Conservation (phyloP, 2,113 vertebrate species). For the Alces alces region DNA sequence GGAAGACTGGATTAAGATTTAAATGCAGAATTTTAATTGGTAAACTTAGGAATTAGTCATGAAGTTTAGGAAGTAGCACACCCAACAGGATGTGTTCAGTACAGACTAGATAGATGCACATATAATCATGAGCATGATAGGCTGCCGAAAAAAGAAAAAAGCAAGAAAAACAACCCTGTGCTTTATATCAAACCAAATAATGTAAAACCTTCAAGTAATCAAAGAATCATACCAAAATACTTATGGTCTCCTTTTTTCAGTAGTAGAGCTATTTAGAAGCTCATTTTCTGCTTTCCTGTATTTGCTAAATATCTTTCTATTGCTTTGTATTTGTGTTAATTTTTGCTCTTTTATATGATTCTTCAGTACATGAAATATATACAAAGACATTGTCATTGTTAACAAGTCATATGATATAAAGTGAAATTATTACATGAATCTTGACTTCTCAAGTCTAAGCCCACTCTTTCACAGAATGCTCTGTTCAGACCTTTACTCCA, state of each 20-base stretch:
- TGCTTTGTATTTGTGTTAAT: neutral
- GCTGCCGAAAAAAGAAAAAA: neutral
- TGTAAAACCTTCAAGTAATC: neutral
- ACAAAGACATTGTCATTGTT: neutral
- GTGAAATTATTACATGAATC: neutral
- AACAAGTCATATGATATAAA: neutral
- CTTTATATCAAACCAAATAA: neutral
- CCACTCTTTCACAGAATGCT: neutral
- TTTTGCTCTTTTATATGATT: neutral
- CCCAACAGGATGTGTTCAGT: neutral
- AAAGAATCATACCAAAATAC: neutral
- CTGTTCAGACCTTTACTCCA: neutral
- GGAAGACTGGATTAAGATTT: neutral
- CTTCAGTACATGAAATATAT: neutral
- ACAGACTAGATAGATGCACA: neutral
- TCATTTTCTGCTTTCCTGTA: neutral
- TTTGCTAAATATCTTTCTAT: neutral
- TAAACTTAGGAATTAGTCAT: neutral
- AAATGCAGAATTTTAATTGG: neutral
- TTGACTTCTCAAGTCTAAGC: neutral
- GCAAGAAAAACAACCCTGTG: too few species aligned
- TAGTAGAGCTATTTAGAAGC: neutral
- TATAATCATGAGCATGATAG: neutral
- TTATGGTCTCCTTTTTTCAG: neutral
- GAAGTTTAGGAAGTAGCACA: rapidly evolving